Percentiles rank a stretch among this genome's conserved stretches.
phyloP scores from a whole-genome alignment of 1,140 invertebrate genomes.

The Cydia fagiglandana region DNA sequence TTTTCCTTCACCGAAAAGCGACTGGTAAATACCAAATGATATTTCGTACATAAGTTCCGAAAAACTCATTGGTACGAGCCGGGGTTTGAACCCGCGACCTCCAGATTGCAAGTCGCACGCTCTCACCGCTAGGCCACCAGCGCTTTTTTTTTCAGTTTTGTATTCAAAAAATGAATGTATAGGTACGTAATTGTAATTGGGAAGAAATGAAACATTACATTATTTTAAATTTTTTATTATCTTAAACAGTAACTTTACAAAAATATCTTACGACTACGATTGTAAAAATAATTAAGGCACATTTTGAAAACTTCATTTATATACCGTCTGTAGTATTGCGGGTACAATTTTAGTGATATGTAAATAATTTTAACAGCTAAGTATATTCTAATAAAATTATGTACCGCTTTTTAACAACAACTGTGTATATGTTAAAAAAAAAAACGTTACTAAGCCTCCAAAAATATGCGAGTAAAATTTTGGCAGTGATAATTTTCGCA shows the following conservation, averaged over 20 bases:
- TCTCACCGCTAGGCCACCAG: too few species aligned
- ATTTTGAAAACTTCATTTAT: constrained; percentile 47
- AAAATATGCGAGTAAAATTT: constrained; percentile 44
- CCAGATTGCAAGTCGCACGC: too few species aligned
- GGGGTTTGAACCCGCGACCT: too few species aligned
- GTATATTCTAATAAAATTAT: constrained; percentile 10
- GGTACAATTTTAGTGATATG: constrained; percentile 9
- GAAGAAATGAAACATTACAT: constrained; percentile 40
- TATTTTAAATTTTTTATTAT: constrained; percentile 48
- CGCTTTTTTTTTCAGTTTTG: too few species aligned
- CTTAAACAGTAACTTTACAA: constrained; percentile 51
- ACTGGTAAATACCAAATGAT: too few species aligned
- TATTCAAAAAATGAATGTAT: neutral
- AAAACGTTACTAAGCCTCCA: constrained; percentile 32
- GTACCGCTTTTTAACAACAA: constrained; percentile 7
- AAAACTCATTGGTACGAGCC: too few species aligned
- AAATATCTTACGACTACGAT: constrained; percentile 59
- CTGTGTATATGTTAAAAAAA: constrained; percentile 31
- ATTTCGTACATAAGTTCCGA: too few species aligned
- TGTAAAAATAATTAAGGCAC: constrained; percentile 74
- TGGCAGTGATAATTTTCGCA: constrained; percentile 50
- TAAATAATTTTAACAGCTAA: neutral
- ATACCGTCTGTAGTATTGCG: neutral
- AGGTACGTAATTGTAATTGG: neutral
- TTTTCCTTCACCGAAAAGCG: too few species aligned